phyloP scores from a whole-genome alignment of 1,140 invertebrate species.

The Diachasma alloeum region DNA sequence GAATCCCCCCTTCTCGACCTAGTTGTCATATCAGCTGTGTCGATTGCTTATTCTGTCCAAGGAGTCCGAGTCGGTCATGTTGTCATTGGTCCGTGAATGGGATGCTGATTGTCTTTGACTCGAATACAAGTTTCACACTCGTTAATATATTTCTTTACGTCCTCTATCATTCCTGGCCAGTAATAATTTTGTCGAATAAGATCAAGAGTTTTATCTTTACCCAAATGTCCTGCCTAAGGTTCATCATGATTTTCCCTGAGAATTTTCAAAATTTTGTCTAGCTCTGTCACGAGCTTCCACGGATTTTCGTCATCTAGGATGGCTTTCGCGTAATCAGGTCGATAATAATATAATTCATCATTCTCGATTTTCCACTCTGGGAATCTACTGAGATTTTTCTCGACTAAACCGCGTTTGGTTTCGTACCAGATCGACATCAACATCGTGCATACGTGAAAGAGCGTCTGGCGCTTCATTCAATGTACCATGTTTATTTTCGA shows the following conservation, averaged over 20 bases:
- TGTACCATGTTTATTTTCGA: constrained; percentile 24
- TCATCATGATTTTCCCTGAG: too few relatives aligned
- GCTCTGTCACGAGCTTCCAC: too few relatives aligned
- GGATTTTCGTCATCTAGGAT: too few relatives aligned
- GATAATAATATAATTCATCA: background rate
- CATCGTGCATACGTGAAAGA: constrained; percentile 19
- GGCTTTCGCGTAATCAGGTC: too few relatives aligned
- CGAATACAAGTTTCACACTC: constrained; percentile 14
- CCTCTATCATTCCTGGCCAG: too few relatives aligned
- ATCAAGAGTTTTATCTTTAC: too few relatives aligned
- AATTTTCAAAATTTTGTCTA: too few relatives aligned
- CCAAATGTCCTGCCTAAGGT: too few relatives aligned
- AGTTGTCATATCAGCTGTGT: too few relatives aligned
- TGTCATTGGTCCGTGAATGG: too few relatives aligned
- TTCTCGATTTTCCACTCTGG: constrained; percentile 14
- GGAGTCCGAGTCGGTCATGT: background rate
- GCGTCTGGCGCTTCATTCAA: constrained; percentile 23
- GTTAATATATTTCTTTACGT: constrained; percentile 17
- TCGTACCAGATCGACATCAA: constrained; percentile 13
- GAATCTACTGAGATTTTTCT: background rate
- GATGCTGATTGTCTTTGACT: constrained; percentile 17
- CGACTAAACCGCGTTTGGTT: background rate
- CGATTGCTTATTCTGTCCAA: constrained; percentile 16
- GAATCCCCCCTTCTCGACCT: constrained; percentile 17
- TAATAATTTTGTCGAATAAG: too few relatives aligned